Base-by-base conservation (phyloP, 2,888 invertebrate genomes). In the Alloplasta piceator region DNA sequence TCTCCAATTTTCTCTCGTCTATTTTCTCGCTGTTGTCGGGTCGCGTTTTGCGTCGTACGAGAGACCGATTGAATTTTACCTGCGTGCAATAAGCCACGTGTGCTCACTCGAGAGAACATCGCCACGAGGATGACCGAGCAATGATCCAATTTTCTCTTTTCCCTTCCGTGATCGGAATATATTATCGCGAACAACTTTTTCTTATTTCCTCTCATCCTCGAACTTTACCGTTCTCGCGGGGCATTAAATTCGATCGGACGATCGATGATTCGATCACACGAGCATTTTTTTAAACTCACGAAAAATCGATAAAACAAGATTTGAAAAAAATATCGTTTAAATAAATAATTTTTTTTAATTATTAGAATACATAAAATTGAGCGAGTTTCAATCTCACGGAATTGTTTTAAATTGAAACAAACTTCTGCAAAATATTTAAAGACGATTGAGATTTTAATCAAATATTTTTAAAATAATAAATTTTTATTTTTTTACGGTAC, bases 61-160 rank as follows among this genome's bases (percentile, higher is more conserved):
- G 41, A 6, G 10, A 58, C 46, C 39, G 68, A 80, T 77, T 77
- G 73, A 80, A 80, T 73, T 68, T 63, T 63, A 58, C 56, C 52
- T 46, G 58, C 41, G 14, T 50, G 48, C 48, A 56, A 2, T 6
- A 39, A 63, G 16, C 41, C 50, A 16, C 64, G 66, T 39, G 73
- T 43, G 72, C 68, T 72, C 52, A 61, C 63, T 10, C 36, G 64
- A 77, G 58, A 64, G 26, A 26, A 26, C 3, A 26, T 26, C 26
- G 56, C 56, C 72, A 77, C 80, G 72, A 71, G 60, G 60, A 39
- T 70, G 71, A 75, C 71, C 80, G 80, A 77, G 63, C 63, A 77
- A 73, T 58, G 77, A 77, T 77, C 77, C 77, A 72, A 80, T 80
- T 80, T 77, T 80, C 80, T 70, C 80, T 80, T 80, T 60, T 77